phyloP scores from a whole-genome alignment of 2,888 invertebrate species.

The Caenorhabditis japonica region DNA sequence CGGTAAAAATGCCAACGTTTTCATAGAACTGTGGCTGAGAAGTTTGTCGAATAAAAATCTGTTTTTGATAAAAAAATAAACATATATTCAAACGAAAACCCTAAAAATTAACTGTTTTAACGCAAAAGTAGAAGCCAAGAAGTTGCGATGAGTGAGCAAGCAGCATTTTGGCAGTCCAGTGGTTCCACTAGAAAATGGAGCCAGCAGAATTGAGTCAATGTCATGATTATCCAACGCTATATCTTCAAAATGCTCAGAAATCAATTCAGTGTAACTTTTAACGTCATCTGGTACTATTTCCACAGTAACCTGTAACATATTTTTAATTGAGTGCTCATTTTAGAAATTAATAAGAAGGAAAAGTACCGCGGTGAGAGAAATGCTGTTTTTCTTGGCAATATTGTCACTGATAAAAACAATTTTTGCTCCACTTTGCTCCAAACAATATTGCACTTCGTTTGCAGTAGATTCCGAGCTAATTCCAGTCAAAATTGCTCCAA shows the following conservation, averaged over 20 bases:
- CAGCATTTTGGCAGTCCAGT: slow-evolving; percentile 71
- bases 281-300: slow-evolving; percentile 13
- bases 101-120: slow-evolving; percentile 62
- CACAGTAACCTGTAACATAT: not conserved
- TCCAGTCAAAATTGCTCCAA: slow-evolving; percentile 65
- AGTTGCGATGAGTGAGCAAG: slow-evolving; percentile 71
- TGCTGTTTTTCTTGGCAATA: not conserved
- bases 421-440: slow-evolving; percentile 31
- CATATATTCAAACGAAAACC: not conserved
- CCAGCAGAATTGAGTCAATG: slow-evolving; percentile 54
- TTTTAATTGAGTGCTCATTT: not conserved
- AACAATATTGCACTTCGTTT: slow-evolving; percentile 36
- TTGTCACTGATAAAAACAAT: slow-evolving; percentile 15
- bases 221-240: not conserved
- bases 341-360: too few species aligned
- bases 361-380: too few species aligned
- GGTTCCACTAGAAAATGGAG: slow-evolving; percentile 72
- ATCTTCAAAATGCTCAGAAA: not conserved
- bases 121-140: slow-evolving; percentile 65
- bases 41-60: slow-evolving; percentile 62
- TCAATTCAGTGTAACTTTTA: not conserved
- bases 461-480: slow-evolving; percentile 54
- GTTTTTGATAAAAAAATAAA: slow-evolving; percentile 19
- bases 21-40: slow-evolving; percentile 20
- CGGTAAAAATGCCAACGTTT: slow-evolving; percentile 70